Base-by-base conservation (phyloP, 2,888 invertebrate species). In the Cantharis nigra region DNA sequence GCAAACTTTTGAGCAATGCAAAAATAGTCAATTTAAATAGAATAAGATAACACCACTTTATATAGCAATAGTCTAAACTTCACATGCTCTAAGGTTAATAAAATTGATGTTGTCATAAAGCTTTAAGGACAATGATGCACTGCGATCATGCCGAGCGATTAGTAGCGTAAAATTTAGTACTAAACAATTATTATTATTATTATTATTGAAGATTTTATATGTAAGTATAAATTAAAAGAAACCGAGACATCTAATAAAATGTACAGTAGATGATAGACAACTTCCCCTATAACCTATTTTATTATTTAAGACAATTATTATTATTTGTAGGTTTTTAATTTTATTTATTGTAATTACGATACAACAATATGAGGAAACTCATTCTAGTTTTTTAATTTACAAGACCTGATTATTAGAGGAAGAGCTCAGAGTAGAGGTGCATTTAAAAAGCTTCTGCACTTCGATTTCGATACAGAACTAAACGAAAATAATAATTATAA, bases 91-190 rank as follows among this genome's bases (percentile, higher is more conserved):
- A 11, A 63, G 20, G 49, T 49, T 49, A 49, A 71, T 70, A 11
- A 49, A 28, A 71, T 75, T 20, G 26, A 62, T 75, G 75, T 65
- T 69, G 69, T 75, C 63, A 65, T 14, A 62, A 72, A 78, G 78
- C 71, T 75, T 77, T 77, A 71, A 71, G 70, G 73, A 70, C 70
- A 69, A 73, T 73, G 76, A 76, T 77, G 74, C 64, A 77, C 70
- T 18, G 63, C 33, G 69, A 75, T 78, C 75, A 65, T 72, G 72
- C 28, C 62, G 62, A 69, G 71, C 74, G 71, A 71, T 77, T 77
- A 23, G 63, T 20, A 69, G 74, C 64, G 62, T 75, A 26, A 65
- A 71, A 63, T 63, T 62, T 78, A 71, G 69, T 67, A 26, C 33
- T 72, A 77, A 64, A 69, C n/a, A 49, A 30, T 30, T 30, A 30